Conservation (phyloP, 2,888 invertebrate genomes). For the Scelioninae gen. 2 region DNA sequence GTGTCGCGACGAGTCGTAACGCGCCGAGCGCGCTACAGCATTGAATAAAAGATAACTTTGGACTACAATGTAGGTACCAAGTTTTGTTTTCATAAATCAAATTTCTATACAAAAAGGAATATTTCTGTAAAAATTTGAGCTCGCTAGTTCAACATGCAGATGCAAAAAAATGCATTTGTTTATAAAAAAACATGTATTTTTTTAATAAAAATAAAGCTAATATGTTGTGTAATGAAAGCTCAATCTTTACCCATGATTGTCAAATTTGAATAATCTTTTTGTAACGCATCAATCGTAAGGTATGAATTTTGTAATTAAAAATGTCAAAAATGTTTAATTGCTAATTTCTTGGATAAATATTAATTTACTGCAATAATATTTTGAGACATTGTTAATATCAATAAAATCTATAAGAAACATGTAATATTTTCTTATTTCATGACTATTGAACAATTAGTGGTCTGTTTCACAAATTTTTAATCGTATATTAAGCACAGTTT, state of each 20-base stretch:
- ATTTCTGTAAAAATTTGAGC: background rate
- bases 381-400: conserved; percentile 1
- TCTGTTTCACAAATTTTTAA: conserved; percentile 2
- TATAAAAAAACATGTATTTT: conserved; percentile 2
- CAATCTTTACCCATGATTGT: background rate
- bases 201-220: background rate
- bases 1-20: no score
- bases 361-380: background rate
- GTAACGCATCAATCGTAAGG: conserved; percentile 1
- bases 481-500: no score
- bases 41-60: no score
- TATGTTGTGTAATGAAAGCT: background rate
- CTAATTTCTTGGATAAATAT: conserved; percentile 1
- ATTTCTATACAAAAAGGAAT: background rate
- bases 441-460: conserved; percentile 3
- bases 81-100: no score
- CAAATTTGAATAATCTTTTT: background rate
- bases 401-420: background rate
- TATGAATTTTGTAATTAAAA: conserved; percentile 5
- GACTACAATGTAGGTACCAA: no score
- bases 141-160: background rate
- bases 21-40: no score
- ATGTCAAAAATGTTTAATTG: background rate
- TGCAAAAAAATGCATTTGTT: conserved; percentile 7
- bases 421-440: background rate